These are phyloP conservation scores for Eilema depressum DNA, from an alignment of 2,888 invertebrate species.

Conservation along the genomic window DNA sequence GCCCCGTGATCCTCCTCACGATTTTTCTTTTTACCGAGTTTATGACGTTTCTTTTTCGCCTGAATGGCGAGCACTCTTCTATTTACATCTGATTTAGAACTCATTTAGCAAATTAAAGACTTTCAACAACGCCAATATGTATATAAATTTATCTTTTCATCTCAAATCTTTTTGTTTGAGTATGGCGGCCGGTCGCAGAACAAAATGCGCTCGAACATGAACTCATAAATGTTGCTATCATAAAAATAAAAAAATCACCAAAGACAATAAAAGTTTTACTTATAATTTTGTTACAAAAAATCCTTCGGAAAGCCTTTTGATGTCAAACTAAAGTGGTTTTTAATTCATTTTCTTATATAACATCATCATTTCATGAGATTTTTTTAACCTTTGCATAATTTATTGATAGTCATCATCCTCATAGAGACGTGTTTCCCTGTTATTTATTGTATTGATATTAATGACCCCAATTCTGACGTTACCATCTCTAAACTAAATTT, in stretches of 20 bases:
- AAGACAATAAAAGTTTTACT: conserved; percentile 23
- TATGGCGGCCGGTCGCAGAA: conserved; percentile 89
- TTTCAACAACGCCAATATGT: conserved; percentile 82
- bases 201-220: conserved; percentile 85
- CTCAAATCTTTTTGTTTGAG: conserved; percentile 90
- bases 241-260: conserved; percentile 35
- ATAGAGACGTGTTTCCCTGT: no score
- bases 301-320: no score
- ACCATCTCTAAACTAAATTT: no score
- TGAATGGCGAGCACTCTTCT: conserved; percentile 96
- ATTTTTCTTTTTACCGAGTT: conserved; percentile 94
- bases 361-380: no score
- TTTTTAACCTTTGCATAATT: no score
- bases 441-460: no score
- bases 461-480: no score
- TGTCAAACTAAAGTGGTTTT: no score
- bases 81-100: conserved; percentile 96
- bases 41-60: conserved; percentile 97
- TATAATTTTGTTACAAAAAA: background rate
- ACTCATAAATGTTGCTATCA: conserved; percentile 56
- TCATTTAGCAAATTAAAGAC: conserved; percentile 90
- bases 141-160: conserved; percentile 88
- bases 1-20: conserved; percentile 89
- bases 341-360: no score
- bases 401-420: no score